A percentile compares a stretch with the other conserved stretches of the same genome.
Conservation (phyloP, 2,113 vertebrate genomes). For the Isichthys henryi region DNA sequence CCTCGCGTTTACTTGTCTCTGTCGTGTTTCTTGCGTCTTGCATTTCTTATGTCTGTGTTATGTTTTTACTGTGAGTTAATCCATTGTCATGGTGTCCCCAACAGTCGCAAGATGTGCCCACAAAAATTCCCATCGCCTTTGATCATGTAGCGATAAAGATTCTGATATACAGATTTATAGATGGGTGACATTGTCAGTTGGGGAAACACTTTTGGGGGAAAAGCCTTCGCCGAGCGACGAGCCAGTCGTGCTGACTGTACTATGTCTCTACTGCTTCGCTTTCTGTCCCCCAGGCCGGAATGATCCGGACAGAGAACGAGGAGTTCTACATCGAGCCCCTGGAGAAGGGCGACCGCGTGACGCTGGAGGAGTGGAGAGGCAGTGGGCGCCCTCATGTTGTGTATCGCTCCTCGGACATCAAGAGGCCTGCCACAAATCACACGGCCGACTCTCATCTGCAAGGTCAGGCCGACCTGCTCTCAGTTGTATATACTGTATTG, state of each 20-base stretch:
- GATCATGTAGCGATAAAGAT: neutral
- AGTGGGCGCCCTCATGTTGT: constrained; percentile 80
- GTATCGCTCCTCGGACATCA: constrained; percentile 79
- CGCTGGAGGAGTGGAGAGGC: constrained; percentile 61
- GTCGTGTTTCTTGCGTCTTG: neutral
- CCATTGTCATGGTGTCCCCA: neutral
- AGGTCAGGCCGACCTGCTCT: constrained; percentile 67
- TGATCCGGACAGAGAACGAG: constrained; percentile 89
- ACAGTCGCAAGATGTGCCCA: neutral
- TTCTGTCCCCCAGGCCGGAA: constrained; percentile 70
- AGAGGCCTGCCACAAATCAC: constrained; percentile 50
- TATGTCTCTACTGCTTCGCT: neutral
- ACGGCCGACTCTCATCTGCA: constrained; percentile 54
- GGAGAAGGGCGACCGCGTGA: constrained; percentile 64
- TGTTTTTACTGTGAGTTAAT: neutral
- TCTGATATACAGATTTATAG: neutral
- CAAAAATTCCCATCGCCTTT: neutral
- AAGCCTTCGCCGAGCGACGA: neutral
- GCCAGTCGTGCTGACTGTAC: neutral
- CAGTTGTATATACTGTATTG: neutral
- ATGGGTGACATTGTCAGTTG: neutral
- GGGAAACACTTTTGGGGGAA: neutral
- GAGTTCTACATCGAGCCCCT: constrained; percentile 97
- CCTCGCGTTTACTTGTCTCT: neutral
- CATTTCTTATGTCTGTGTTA: neutral